A percentile compares a stretch with the other conserved stretches of the same genome.
Conservation (phyloP, 2,113 vertebrate genomes). For the Gracilinanus agilis region DNA sequence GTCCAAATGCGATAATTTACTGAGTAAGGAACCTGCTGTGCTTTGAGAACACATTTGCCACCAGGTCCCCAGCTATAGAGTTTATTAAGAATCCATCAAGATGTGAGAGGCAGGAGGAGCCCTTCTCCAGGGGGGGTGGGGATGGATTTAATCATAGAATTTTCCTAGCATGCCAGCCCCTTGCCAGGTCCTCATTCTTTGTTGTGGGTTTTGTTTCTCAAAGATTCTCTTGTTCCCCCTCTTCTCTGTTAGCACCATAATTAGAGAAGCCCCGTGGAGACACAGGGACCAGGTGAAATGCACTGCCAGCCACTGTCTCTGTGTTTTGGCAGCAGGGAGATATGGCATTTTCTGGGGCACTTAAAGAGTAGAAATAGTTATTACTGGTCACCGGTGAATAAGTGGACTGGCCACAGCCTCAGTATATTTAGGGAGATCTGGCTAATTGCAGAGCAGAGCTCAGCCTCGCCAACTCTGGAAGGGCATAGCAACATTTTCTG, state of each 20-base stretch:
- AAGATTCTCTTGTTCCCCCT: neutral
- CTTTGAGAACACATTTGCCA: neutral
- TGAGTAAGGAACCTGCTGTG: neutral
- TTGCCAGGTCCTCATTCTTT: constrained; percentile 11
- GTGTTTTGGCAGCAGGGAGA: neutral
- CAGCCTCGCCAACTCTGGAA: neutral
- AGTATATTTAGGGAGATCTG: neutral
- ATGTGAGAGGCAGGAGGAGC: neutral
- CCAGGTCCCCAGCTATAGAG: neutral
- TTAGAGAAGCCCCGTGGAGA: neutral
- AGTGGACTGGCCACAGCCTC: neutral
- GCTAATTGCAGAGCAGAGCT: neutral
- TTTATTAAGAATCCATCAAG: neutral
- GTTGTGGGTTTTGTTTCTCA: neutral
- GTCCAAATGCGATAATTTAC: neutral
- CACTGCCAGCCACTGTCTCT: neutral
- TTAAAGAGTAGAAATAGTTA: neutral
- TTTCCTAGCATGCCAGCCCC: neutral
- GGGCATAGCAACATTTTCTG: neutral
- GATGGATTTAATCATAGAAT: neutral
- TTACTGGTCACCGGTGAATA: neutral
- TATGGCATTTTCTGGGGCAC: neutral
- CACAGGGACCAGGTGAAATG: neutral
- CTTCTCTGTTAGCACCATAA: neutral
- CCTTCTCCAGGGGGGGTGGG: neutral